phyloP scores from a whole-genome alignment of 2,888 invertebrate species.

The Lasioglossum marginatum region DNA sequence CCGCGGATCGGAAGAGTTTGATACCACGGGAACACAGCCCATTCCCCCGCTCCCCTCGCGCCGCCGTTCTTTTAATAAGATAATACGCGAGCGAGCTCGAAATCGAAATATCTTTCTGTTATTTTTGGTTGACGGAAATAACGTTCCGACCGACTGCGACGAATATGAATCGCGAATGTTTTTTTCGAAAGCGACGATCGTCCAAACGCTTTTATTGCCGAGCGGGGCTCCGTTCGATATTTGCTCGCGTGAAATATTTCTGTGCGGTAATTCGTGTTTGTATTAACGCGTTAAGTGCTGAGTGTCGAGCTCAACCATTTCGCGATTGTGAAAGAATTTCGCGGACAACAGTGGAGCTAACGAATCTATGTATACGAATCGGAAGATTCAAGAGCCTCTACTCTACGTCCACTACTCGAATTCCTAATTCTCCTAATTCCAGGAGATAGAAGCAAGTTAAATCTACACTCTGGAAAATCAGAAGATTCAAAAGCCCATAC shows the following conservation, averaged over 20 bases:
- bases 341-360: background rate
- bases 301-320: background rate
- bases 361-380: background rate
- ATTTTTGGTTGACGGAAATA: conserved; percentile 1
- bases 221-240: background rate
- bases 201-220: background rate
- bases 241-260: background rate
- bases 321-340: background rate
- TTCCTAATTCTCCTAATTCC: too few relatives aligned
- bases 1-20: background rate
- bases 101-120: background rate
- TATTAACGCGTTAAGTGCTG: background rate
- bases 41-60: too few relatives aligned
- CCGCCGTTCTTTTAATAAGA: conserved; percentile 4
- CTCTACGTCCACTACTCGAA: too few relatives aligned
- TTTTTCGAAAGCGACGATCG: background rate
- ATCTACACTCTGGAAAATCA: too few relatives aligned
- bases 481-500: too few relatives aligned
- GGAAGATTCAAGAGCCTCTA: too few relatives aligned
- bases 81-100: background rate
- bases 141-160: background rate
- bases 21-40: background rate
- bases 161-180: background rate
- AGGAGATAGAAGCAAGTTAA: too few relatives aligned
- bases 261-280: background rate